These are phyloP conservation scores for Caracal caracal DNA, from an alignment of 2,113 vertebrate species.

Conservation along the genomic window DNA sequence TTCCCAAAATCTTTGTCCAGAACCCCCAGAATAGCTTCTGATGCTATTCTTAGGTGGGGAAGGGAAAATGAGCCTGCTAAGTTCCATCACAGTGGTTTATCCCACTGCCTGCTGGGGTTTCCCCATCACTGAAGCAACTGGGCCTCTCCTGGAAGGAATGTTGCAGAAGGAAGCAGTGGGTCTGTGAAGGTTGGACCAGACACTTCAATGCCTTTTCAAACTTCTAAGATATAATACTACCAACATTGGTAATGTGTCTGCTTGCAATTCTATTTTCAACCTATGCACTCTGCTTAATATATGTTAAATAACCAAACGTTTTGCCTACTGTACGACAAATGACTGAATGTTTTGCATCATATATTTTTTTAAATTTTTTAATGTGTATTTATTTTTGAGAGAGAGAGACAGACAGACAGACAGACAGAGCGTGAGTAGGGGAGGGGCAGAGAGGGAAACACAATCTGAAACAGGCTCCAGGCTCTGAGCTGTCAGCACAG, in stretches of 20 bases:
- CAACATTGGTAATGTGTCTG: not conserved
- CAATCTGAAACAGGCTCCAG: no score
- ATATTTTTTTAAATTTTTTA: not conserved
- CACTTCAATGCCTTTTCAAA: not conserved
- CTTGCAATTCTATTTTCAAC: not conserved
- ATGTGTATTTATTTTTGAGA: no score
- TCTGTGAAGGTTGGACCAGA: not conserved
- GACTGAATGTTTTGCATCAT: constrained; percentile 4
- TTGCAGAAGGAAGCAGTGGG: not conserved
- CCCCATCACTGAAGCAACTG: not conserved
- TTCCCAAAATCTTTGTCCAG: constrained; percentile 28
- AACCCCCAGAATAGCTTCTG: not conserved
- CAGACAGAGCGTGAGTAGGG: no score
- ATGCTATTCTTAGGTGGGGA: not conserved
- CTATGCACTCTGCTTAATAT: not conserved
- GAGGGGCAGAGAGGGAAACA: no score
- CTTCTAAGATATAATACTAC: not conserved
- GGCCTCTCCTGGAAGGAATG: not conserved
- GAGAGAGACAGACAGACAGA: no score
- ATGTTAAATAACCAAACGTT: constrained; percentile 7
- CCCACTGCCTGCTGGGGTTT: not conserved
- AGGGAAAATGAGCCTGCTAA: not conserved
- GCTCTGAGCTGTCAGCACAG: no score
- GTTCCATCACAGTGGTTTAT: not conserved
- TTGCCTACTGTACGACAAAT: not conserved